phyloP scores from a whole-genome alignment of 2,888 invertebrate genomes.

The Drosophila infuscata region DNA sequence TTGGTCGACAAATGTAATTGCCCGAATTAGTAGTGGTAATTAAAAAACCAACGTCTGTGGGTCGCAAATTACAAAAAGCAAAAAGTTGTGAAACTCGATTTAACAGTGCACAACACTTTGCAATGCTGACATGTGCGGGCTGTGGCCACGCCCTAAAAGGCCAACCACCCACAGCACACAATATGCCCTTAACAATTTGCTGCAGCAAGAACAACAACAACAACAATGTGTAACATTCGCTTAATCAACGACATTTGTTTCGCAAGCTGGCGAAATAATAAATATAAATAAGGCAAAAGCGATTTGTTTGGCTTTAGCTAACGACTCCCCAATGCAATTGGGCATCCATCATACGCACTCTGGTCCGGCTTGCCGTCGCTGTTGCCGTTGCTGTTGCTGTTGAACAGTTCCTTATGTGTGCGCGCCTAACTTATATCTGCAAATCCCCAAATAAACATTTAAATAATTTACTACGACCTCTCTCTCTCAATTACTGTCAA shows the following conservation, averaged over 20 bases:
- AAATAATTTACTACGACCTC: conserved; percentile 68
- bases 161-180: conserved; percentile 4
- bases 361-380: conserved; percentile 28
- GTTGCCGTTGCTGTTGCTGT: not conserved
- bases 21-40: conserved; percentile 59
- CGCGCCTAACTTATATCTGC: conserved; percentile 32
- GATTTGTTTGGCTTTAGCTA: conserved; percentile 65
- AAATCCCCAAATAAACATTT: conserved; percentile 68
- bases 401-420: conserved; percentile 18
- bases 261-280: conserved; percentile 47
- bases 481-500: conserved; percentile 72
- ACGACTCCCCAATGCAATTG: conserved; percentile 64
- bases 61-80: conserved; percentile 37
- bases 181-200: conserved; percentile 24
- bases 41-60: conserved; percentile 64
- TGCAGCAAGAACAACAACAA: conserved; percentile 2
- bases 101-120: conserved; percentile 15
- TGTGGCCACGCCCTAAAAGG: conserved; percentile 4
- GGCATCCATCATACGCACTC: conserved; percentile 67
- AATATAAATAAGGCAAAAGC: conserved; percentile 61
- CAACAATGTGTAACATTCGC: conserved; percentile 31
- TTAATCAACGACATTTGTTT: conserved; percentile 53
- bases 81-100: conserved; percentile 17
- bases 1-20: conserved; percentile 54
- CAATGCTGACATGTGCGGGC: conserved; percentile 25